phyloP scores from a whole-genome alignment of 1,140 invertebrate species.

The Orussus abietinus region DNA sequence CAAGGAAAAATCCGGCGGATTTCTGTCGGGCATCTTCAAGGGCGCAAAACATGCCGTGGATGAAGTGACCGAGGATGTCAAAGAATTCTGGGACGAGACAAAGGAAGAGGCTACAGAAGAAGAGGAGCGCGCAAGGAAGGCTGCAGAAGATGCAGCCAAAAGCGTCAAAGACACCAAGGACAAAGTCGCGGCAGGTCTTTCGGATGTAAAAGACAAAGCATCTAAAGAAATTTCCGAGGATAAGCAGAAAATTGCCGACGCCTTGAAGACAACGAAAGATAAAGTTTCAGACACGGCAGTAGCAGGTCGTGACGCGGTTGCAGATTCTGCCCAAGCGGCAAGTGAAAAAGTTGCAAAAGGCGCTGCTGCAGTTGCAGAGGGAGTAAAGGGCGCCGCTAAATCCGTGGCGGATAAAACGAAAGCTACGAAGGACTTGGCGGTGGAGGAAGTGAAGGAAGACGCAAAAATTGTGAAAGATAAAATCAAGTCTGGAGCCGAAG shows the following conservation, averaged over 20 bases:
- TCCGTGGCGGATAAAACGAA: not conserved
- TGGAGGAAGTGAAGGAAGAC: conserved; percentile 19
- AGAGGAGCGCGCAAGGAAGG: conserved; percentile 2
- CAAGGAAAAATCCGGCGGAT: too few relatives aligned
- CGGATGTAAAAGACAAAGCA: too few relatives aligned
- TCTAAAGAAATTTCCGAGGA: too few relatives aligned
- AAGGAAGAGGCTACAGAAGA: not conserved
- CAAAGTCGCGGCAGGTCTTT: too few relatives aligned
- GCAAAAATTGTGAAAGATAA: conserved; percentile 17
- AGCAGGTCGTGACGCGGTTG: too few relatives aligned
- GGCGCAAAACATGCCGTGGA: conserved; percentile 9
- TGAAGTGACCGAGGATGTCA: too few relatives aligned
- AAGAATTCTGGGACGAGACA: not conserved
- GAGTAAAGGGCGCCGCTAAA: not conserved
- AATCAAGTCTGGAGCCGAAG: conserved; percentile 6
- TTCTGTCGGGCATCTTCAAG: too few relatives aligned
- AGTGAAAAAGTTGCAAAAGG: conserved; percentile 2
- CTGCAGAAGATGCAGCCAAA: conserved; percentile 13
- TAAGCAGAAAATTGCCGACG: too few relatives aligned
- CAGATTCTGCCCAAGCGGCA: too few relatives aligned
- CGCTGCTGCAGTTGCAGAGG: not conserved
- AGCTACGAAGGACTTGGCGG: not conserved
- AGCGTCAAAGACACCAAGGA: too few relatives aligned
- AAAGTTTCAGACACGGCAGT: too few relatives aligned
- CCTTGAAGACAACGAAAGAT: too few relatives aligned